Conservation (phyloP, 2,113 vertebrate genomes). For the Mesitornis unicolor region DNA sequence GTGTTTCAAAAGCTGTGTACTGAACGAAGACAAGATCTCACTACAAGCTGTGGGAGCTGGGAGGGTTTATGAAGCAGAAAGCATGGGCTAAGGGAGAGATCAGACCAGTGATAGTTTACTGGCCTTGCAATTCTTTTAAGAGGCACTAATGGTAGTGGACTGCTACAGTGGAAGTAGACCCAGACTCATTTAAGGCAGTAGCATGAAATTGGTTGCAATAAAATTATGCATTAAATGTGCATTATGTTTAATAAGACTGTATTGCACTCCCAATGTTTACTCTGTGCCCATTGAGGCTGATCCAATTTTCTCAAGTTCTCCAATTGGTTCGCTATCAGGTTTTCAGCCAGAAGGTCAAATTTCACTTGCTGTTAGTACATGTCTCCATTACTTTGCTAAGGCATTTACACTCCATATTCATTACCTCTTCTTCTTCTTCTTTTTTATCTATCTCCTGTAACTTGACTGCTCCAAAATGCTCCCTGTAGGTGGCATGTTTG, state of each 20-base stretch:
- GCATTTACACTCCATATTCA: conserved; percentile 79
- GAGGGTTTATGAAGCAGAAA: conserved; percentile 81
- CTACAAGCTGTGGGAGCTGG: conserved; percentile 72
- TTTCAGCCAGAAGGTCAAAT: conserved; percentile 82
- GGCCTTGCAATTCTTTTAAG: conserved; percentile 76
- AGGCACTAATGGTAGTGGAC: conserved; percentile 75
- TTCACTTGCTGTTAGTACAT: conserved; percentile 79
- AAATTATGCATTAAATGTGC: conserved; percentile 86
- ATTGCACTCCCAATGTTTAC: conserved; percentile 82
- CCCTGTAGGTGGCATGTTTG: conserved; percentile 75
- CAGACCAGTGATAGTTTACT: conserved; percentile 72
- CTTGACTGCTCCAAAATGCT: conserved; percentile 66
- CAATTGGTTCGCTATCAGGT: conserved; percentile 77
- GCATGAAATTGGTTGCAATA: conserved; percentile 86
- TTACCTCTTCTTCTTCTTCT: conserved; percentile 60
- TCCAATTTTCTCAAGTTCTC: conserved; percentile 84
- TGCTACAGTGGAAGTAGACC: conserved; percentile 73
- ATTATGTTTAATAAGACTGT: conserved; percentile 84
- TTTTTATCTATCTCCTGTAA: conserved; percentile 66
- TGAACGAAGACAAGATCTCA: conserved; percentile 72
- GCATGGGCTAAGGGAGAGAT: conserved; percentile 73
- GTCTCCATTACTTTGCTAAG: conserved; percentile 78
- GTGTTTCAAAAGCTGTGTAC: conserved; percentile 71
- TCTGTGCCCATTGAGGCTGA: conserved; percentile 80
- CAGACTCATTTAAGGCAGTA: conserved; percentile 77